These are phyloP conservation scores for Apostichopus japonicus DNA, from an alignment of 35 echinoderm and acorn worm genomes.

Conservation along the genomic window DNA sequence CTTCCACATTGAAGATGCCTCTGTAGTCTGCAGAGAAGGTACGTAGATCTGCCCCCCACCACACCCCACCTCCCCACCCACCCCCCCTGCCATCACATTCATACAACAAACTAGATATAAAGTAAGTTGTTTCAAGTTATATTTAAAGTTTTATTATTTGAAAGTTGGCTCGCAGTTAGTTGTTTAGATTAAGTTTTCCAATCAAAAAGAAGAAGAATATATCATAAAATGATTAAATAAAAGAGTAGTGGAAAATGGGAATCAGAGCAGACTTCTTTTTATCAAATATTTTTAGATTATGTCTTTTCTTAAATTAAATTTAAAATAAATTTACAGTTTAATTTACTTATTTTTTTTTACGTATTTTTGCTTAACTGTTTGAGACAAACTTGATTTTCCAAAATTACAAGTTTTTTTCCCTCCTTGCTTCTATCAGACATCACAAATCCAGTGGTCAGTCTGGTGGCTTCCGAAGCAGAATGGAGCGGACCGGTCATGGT, in stretches of 20 bases:
- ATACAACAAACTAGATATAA: not conserved
- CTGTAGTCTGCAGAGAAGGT: constrained; percentile 50
- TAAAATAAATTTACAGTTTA: not conserved
- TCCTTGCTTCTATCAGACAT: constrained; percentile 12
- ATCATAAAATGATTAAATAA: no score
- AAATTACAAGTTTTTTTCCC: no score
- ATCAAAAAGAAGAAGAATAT: no score
- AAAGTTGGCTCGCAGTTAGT: no score
- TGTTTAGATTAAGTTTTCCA: no score
- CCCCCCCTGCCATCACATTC: not conserved
- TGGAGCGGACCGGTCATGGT: constrained; percentile 11
- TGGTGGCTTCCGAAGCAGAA: not conserved
- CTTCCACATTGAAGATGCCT: constrained; percentile 64
- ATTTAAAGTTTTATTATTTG: not conserved
- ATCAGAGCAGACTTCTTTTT: no score
- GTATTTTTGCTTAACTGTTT: no score
- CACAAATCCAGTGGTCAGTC: not conserved
- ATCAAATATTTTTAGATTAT: no score
- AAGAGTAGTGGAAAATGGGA: no score
- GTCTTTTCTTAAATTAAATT: no score
- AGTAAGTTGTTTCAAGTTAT: not conserved
- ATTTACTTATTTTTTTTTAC: not conserved
- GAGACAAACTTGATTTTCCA: not conserved
- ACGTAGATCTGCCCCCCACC: not conserved
- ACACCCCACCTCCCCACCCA: no score